Conservation (phyloP, 2,113 vertebrate species). For the Poeciliopsis occidentalis region DNA sequence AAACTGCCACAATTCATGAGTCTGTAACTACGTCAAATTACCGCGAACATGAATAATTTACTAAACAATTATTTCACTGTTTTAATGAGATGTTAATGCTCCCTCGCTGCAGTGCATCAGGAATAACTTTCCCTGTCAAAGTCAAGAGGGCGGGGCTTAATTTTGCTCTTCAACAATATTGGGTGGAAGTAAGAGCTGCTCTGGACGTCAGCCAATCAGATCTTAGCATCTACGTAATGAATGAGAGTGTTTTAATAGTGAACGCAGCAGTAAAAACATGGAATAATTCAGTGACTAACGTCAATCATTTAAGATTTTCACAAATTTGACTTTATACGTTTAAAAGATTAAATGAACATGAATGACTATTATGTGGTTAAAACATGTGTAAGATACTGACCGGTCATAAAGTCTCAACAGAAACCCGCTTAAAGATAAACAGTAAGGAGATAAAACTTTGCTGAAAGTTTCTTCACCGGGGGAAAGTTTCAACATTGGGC, state of each 20-base stretch:
- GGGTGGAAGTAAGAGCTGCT: neutral
- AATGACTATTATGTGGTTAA: neutral
- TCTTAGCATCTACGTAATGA: too few species aligned
- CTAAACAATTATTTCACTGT: neutral
- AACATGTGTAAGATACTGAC: neutral
- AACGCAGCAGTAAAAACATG: too few species aligned
- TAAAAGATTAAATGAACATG: neutral
- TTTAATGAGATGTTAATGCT: neutral
- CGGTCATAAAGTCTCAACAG: neutral
- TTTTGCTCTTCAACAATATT: neutral
- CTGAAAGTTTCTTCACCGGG: neutral
- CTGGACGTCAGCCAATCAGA: neutral
- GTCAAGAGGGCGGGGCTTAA: neutral
- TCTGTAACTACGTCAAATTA: neutral
- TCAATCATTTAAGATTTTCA: too few species aligned
- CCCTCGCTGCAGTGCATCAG: too few species aligned
- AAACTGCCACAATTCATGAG: neutral
- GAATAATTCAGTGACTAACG: too few species aligned
- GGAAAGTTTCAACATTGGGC: neutral
- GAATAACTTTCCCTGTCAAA: neutral
- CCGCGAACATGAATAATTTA: neutral
- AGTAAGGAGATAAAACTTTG: neutral
- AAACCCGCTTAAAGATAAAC: too few species aligned
- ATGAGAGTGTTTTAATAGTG: too few species aligned
- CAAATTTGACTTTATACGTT: too few species aligned